Percentiles rank a stretch among this genome's conserved stretches.
Evolutionary conservation across 2,797 vertebrate genomes (phyloP).

Genomic region (Gorsachius magnificus): DNA sequence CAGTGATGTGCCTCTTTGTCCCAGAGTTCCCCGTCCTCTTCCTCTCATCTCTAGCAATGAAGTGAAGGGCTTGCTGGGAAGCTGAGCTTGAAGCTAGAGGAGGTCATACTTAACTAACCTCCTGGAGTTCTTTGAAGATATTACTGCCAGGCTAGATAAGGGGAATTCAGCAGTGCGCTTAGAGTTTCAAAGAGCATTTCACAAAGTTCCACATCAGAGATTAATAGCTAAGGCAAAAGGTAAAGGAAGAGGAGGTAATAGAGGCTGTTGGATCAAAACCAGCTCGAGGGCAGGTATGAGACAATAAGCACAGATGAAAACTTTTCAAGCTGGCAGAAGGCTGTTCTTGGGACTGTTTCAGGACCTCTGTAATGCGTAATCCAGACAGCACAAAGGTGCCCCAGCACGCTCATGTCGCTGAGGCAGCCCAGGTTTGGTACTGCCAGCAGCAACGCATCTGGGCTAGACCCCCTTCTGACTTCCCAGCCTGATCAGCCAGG

Average conservation of each 20-base stretch:
- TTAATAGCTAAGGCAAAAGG: conserved; percentile 67
- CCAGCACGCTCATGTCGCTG: neutral
- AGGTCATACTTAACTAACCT: conserved; percentile 75
- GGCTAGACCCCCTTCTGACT: neutral
- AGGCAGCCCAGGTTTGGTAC: neutral
- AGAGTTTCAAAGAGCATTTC: conserved; percentile 70
- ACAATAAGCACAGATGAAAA: conserved; percentile 65
- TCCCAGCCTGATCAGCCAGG: neutral
- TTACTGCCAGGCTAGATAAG: conserved; percentile 69
- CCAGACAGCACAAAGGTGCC: conserved; percentile 26
- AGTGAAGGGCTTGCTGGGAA: conserved; percentile 69
- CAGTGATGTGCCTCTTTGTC: conserved; percentile 27
- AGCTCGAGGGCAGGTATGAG: conserved; percentile 53
- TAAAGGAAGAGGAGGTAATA: conserved; percentile 70
- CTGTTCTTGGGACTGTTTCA: conserved; percentile 49
- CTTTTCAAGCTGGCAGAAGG: conserved; percentile 58
- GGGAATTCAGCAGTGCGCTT: conserved; percentile 57
- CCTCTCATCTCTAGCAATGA: conserved; percentile 34
- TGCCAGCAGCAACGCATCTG: neutral
- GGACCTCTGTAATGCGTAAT: conserved; percentile 16
- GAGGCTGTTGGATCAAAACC: conserved; percentile 56
- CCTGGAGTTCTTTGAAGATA: conserved; percentile 74
- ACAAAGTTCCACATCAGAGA: conserved; percentile 67
- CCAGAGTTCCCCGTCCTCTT: conserved; percentile 23
- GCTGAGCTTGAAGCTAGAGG: conserved; percentile 67